phyloP scores from a whole-genome alignment of 2,797 vertebrate genomes.

The Philypnodon macrostomus region DNA sequence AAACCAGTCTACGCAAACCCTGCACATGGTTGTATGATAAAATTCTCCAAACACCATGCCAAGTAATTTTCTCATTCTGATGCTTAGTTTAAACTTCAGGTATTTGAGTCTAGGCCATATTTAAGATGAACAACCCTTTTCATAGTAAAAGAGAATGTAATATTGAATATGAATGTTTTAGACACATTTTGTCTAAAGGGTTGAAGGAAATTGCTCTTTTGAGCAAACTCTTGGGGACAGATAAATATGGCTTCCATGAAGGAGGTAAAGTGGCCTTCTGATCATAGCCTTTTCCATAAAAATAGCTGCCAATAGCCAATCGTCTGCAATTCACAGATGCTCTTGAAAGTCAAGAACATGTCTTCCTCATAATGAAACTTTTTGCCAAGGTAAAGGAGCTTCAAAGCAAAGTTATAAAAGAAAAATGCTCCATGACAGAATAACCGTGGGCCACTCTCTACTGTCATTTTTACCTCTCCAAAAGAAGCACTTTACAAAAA shows the following conservation, averaged over 20 bases:
- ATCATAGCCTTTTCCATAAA: conserved; percentile 33
- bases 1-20: too few relatives aligned
- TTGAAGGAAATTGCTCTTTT: conserved; percentile 32
- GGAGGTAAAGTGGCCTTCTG: conserved; percentile 24
- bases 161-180: conserved; percentile 1
- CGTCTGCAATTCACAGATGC: conserved; percentile 28
- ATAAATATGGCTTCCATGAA: conserved; percentile 31
- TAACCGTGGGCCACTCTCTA: conserved; percentile 37
- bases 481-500: conserved; percentile 28
- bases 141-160: not conserved
- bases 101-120: too few relatives aligned
- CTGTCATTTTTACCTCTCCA: conserved; percentile 29
- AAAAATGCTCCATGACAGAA: conserved; percentile 46
- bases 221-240: conserved; percentile 13
- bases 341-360: conserved; percentile 47
- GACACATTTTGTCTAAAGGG: conserved; percentile 10
- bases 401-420: conserved; percentile 60
- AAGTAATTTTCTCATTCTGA: too few relatives aligned
- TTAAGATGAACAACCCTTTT: not conserved
- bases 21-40: not conserved
- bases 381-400: conserved; percentile 41
- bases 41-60: too few relatives aligned
- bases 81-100: too few relatives aligned
- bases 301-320: conserved; percentile 30
- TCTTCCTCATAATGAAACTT: conserved; percentile 44